Base-by-base conservation (phyloP, 2,888 invertebrate genomes). In the Caenorhabditis angaria region DNA sequence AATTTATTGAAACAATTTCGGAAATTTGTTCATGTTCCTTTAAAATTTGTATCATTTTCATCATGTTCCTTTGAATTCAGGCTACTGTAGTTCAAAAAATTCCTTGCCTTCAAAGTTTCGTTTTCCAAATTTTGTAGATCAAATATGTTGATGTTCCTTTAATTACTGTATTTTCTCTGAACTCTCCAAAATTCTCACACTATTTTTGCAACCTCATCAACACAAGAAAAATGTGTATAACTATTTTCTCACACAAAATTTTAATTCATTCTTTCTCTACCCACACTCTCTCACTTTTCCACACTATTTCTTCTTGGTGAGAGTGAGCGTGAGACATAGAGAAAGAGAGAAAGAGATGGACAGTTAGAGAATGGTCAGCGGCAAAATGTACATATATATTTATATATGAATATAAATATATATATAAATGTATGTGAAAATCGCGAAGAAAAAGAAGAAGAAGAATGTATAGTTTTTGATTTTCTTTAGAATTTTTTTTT, bases 371-470 rank as follows among this genome's bases (percentile, higher is more conserved):
- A 41, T 41, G 41, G 41, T 41, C 41, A 41, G 41, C 41, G 41
- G 41, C 18, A 18, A 41, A 41, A 41, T 41, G 41, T 41, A 41
- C 41, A 41, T 41, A 41, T 41, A 41, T 41, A 41, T 41, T 41
- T 41, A 41, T 41, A 41, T 41, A 32, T 32, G n/a, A n/a, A n/a
- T 32, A 32, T 32, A 41, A 18, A 18, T 18, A 41, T 41, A 41
- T 41, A 18, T 41, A 18, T 41, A 41, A 18, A 18, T 32, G 10
- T 32, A 32, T 32, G 32, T 32, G 32, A 32, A 32, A 5, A 32
- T 8, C 10, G 32, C 41, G 32, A 32, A 32, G 32, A 32, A 32
- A 10, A 32, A 32, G 10, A 32, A 32, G 32, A 32, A 32, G 32
- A 32, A 41, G 18, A 41, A 41, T 18, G 18, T 14, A 14, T 41